These are phyloP conservation scores for Macrobrachium rosenbergii DNA, from an alignment of 1,140 invertebrate species.

Conservation along the genomic window DNA sequence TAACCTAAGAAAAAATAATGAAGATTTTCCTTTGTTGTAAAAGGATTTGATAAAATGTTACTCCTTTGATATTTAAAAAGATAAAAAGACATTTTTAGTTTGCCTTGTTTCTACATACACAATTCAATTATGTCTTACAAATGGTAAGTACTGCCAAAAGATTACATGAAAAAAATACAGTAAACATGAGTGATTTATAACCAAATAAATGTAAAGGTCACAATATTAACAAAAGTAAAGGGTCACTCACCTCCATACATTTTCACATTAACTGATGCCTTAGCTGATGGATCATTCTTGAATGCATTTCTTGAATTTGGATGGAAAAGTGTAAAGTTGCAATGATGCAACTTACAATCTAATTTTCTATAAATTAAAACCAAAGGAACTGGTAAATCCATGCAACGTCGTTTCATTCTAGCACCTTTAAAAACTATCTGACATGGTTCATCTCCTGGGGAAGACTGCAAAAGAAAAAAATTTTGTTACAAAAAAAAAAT, in stretches of 20 bases:
- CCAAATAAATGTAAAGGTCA: too few species aligned
- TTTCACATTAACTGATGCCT: slow-evolving; percentile 51
- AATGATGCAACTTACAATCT: slow-evolving; percentile 59
- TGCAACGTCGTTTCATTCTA: slow-evolving; percentile 54
- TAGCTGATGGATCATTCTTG: slow-evolving; percentile 38
- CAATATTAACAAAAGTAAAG: not conserved
- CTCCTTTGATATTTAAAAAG: too few species aligned
- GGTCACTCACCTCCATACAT: slow-evolving; percentile 52
- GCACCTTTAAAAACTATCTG: slow-evolving; percentile 63
- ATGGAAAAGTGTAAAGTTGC: slow-evolving; percentile 60
- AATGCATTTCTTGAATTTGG: slow-evolving; percentile 46
- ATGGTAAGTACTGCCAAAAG: too few species aligned
- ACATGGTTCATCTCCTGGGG: slow-evolving; percentile 28
- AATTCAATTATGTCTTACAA: too few species aligned
- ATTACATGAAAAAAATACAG: too few species aligned
- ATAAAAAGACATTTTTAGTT: too few species aligned
- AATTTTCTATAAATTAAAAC: slow-evolving; percentile 55
- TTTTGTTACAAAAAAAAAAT: not conserved
- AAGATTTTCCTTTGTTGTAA: too few species aligned
- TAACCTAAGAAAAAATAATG: too few species aligned
- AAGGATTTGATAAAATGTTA: too few species aligned
- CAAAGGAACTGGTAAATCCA: slow-evolving; percentile 59
- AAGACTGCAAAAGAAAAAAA: not conserved
- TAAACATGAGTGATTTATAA: too few species aligned
- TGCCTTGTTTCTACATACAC: too few species aligned